A percentile compares a stretch with the other conserved stretches of the same genome.
These are phyloP conservation scores for Erpobdella octoculata DNA, from an alignment of 2,888 invertebrate genomes.

Conservation along the genomic window DNA sequence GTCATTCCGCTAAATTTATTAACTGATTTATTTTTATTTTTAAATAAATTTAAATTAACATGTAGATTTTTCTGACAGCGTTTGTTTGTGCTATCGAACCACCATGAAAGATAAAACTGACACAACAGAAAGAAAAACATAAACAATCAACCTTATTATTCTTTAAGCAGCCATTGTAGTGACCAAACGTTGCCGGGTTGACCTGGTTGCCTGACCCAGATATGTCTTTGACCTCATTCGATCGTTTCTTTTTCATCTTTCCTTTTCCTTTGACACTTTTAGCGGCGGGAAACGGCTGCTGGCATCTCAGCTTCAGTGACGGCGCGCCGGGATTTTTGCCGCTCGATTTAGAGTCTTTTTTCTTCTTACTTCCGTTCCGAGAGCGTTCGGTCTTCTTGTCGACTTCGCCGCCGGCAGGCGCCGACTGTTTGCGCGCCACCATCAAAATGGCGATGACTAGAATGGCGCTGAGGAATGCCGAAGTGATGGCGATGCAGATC, in stretches of 20 bases:
- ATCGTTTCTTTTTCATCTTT: too few relatives aligned
- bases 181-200: neutral
- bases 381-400: neutral
- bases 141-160: neutral
- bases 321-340: neutral
- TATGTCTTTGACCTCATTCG: too few relatives aligned
- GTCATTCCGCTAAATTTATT: too few relatives aligned
- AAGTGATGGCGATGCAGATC: neutral
- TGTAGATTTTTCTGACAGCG: too few relatives aligned
- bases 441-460: conserved; percentile 7
- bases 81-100: too few relatives aligned
- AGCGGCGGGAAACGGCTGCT: neutral
- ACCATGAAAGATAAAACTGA: too few relatives aligned
- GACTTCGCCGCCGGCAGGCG: neutral
- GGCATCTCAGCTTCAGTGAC: neutral
- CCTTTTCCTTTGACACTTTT: too few relatives aligned
- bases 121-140: too few relatives aligned
- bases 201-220: too few relatives aligned
- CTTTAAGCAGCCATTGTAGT: neutral
- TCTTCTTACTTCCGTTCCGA: neutral
- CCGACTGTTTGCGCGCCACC: conserved; percentile 2
- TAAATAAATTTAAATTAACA: too few relatives aligned
- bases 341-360: conserved; percentile 2
- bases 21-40: too few relatives aligned
- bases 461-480: neutral